Base-by-base conservation (phyloP, 2,888 invertebrate genomes). In the Drosophila subquinaria region DNA sequence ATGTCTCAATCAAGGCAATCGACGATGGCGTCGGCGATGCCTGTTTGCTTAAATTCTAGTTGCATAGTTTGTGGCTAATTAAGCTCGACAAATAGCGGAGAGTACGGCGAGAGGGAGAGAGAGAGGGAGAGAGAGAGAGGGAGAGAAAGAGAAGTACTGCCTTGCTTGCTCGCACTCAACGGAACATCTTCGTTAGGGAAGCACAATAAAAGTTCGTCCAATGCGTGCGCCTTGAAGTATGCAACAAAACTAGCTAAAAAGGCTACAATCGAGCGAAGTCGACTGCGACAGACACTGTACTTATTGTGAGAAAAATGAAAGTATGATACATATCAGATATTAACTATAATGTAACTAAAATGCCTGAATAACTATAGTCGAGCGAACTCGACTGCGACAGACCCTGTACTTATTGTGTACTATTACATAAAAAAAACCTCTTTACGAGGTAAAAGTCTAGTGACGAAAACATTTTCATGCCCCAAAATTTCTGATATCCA, bases 41-140 rank as follows among this genome's bases (percentile, higher is more conserved):
- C 61, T 73, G 50, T 36, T 45, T 70, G 63, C 68, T 81, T 67
- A 74, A 74, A 62, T 68, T 56, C 72, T 57, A 80, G 74, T 64
- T 69, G 83, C 75, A 83, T 70, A 83, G 79, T 83, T 86, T 81
- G 81, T 66, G 79, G 75, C 83, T 84, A 86, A 84, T 84, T 86
- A 79, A 73, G 67, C 65, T 61, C 57, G 59, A 73, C 76, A 73
- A 81, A 79, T 65, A 48, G 67, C 52, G 11, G 1, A 43, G n/a
- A 23, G 17, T 8, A 11, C 17, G 27, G 5, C 33, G 35, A 51
- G 3, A 2, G 13, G 8, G 23, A n/a, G 27, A 10, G 6, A 3
- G 23, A n/a, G 15, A 17, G 23, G 10, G 33, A 9, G 50, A 15
- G 30, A 11, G 17, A 27, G 13, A 13, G 20, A n/a, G 13, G 0